Conservation (phyloP, 2,113 vertebrate species). For the Ploceus nigricollis region DNA sequence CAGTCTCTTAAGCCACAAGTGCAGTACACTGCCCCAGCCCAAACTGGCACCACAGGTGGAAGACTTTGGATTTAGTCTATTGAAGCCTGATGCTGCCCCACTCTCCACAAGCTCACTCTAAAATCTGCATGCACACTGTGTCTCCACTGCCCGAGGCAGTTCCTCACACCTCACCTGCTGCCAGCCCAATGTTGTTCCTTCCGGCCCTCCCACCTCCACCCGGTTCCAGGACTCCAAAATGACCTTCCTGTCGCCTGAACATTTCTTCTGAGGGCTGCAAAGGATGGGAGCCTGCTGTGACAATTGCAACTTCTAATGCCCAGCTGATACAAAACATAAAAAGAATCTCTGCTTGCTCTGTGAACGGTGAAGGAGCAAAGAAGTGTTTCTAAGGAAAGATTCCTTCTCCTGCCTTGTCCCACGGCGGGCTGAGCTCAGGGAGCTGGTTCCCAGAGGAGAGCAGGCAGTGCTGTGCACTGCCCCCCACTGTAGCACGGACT, state of each 20-base stretch:
- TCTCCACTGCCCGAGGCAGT: neutral
- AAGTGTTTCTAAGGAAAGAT: neutral
- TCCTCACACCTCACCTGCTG: neutral
- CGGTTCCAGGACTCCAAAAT: neutral
- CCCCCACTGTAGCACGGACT: neutral
- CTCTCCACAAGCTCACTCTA: neutral
- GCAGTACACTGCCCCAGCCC: neutral
- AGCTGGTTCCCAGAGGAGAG: neutral
- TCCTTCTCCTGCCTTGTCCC: neutral
- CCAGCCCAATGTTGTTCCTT: neutral
- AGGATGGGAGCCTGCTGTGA: neutral
- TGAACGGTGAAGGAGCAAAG: neutral
- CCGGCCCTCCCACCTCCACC: neutral
- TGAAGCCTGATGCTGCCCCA: neutral
- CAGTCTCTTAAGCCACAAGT: neutral
- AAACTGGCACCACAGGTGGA: neutral
- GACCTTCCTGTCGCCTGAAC: neutral
- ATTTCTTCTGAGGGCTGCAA: neutral
- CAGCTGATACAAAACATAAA: neutral
- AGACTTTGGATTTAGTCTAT: neutral
- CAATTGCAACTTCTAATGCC: neutral
- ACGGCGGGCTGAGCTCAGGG: accelerated
- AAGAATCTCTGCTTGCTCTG: neutral
- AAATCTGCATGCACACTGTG: accelerated
- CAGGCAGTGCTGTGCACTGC: neutral